phyloP scores from a whole-genome alignment of 1,140 invertebrate genomes.

The Drosophila setifemur region DNA sequence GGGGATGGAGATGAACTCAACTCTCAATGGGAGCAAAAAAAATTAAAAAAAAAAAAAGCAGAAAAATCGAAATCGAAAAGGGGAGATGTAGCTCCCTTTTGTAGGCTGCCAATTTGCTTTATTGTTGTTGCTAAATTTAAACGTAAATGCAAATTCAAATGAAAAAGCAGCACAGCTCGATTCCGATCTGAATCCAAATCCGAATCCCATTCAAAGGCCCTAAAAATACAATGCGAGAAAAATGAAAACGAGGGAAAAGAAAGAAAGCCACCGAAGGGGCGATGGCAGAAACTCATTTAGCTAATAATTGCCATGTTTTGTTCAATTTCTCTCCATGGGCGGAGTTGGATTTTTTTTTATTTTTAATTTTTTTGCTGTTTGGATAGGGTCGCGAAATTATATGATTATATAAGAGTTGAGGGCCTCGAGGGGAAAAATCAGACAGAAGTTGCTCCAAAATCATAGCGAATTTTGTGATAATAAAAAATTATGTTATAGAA shows the following conservation, averaged over 20 bases:
- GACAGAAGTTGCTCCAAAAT: no score
- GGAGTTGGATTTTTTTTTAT: no score
- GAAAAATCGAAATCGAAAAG: neutral
- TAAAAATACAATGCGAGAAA: slow-evolving; percentile 19
- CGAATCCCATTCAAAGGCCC: slow-evolving; percentile 33
- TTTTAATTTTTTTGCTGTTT: no score
- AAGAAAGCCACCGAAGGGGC: slow-evolving; percentile 5
- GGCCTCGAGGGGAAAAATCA: no score
- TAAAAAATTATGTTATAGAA: no score
- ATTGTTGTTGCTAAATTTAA: slow-evolving; percentile 45
- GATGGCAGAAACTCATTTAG: slow-evolving; percentile 44
- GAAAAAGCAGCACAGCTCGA: slow-evolving; percentile 48
- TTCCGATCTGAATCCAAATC: neutral
- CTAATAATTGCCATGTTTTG: slow-evolving; percentile 54
- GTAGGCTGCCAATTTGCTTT: slow-evolving; percentile 18
- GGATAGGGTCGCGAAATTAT: neutral
- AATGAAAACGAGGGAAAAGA: slow-evolving; percentile 5
- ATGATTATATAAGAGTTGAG: neutral
- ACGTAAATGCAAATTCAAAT: slow-evolving; percentile 61
- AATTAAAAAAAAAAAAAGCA: neutral
- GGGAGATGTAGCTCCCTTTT: slow-evolving; percentile 15
- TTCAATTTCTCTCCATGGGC: slow-evolving; percentile 12
- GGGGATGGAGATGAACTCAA: slow-evolving; percentile 13
- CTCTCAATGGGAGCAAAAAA: slow-evolving; percentile 5
- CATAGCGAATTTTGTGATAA: no score